Conservation (phyloP, 2,888 invertebrate genomes). For the Drosophila dives region DNA sequence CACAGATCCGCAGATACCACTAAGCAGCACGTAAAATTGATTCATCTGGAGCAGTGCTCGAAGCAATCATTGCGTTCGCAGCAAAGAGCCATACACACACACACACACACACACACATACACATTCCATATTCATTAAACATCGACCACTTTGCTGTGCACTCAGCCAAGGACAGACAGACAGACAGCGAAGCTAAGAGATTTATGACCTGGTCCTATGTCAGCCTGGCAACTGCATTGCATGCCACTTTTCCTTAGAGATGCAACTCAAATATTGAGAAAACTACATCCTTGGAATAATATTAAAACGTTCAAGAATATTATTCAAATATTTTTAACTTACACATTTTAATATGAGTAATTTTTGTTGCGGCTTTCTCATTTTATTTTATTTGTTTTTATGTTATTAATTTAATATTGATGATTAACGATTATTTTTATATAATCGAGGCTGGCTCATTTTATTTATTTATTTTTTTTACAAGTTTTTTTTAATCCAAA, state of each 20-base stretch:
- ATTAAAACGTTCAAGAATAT: conserved; percentile 2
- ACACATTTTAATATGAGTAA: not conserved
- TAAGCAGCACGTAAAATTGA: conserved; percentile 70
- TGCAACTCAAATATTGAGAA: conserved; percentile 17
- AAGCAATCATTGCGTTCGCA: conserved; percentile 21
- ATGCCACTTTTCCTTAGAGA: conserved; percentile 32
- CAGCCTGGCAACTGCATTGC: conserved; percentile 46
- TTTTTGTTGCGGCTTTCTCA: not conserved
- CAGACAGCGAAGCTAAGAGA: conserved; percentile 38
- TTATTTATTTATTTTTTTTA: no score
- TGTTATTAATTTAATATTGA: not conserved
- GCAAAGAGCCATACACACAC: conserved; percentile 1
- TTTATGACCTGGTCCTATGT: conserved; percentile 50
- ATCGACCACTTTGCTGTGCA: conserved; percentile 68
- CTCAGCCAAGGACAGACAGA: conserved; percentile 48
- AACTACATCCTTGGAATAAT: not conserved
- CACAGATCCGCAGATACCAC: conserved; percentile 33
- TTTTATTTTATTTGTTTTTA: not conserved
- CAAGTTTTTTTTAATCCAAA: not conserved
- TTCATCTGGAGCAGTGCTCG: conserved; percentile 58
- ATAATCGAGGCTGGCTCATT: no score
- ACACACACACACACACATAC: not conserved
- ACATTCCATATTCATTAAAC: conserved; percentile 66
- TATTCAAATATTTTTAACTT: not conserved
- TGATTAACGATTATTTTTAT: no score